phyloP scores from a whole-genome alignment of 2,113 vertebrate species.

The Gymnocephalus cernua region DNA sequence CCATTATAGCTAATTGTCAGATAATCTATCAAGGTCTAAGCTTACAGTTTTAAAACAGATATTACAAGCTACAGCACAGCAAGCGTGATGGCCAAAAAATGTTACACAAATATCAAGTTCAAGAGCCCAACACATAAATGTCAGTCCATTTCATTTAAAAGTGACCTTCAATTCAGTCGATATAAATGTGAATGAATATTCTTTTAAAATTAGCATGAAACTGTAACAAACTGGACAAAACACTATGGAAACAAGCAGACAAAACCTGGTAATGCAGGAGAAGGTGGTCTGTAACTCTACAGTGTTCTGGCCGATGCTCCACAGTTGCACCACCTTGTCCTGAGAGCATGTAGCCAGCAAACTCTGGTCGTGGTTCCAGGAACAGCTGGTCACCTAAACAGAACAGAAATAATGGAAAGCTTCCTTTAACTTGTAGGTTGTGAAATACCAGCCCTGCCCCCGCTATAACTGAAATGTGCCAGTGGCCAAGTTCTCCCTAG shows the following conservation, averaged over 20 bases:
- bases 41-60: neutral
- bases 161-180: neutral
- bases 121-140: neutral
- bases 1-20: neutral
- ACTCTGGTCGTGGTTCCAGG: constrained; percentile 82
- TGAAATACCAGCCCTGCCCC: neutral
- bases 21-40: neutral
- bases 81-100: neutral
- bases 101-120: neutral
- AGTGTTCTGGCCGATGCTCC: constrained; percentile 79
- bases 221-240: constrained; percentile 7
- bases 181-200: neutral
- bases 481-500: neutral
- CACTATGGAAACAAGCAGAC: neutral
- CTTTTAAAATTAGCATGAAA: neutral
- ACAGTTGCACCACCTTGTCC: constrained; percentile 85
- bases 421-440: neutral
- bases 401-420: neutral
- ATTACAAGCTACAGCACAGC: neutral
- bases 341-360: constrained; percentile 84
- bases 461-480: neutral
- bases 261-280: constrained; percentile 78
- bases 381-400: constrained; percentile 84
- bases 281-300: constrained; percentile 82
- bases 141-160: neutral